Conservation (phyloP, 2,888 invertebrate species). For the Trypoxylon attenuatum region DNA sequence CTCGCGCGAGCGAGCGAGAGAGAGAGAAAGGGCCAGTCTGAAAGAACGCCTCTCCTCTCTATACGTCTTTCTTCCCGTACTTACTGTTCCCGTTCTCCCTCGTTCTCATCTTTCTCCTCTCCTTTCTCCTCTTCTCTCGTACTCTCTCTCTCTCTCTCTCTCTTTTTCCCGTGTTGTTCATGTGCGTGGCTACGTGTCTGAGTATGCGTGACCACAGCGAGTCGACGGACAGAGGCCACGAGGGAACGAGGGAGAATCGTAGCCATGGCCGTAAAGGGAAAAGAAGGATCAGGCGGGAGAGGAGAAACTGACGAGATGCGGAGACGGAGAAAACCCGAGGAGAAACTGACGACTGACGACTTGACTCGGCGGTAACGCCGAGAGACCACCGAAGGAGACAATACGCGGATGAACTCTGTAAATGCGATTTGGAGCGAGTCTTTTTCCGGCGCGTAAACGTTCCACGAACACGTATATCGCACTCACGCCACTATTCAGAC, state of each 20-base stretch:
- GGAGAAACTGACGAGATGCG: background rate
- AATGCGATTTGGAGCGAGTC: conserved; percentile 29
- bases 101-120: no score
- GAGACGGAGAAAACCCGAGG: conserved; percentile 1
- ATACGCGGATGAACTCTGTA: conserved; percentile 31
- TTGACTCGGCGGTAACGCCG: background rate
- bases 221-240: background rate
- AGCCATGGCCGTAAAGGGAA: background rate
- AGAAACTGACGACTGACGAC: conserved; percentile 9
- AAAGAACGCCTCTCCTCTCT: no score
- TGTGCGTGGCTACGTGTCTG: no score
- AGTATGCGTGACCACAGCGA: no score
- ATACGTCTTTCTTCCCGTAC: no score
- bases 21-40: no score
- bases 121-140: background rate
- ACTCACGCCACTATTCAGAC: conserved; percentile 2
- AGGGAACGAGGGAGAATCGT: background rate
- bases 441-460: background rate
- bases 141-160: background rate
- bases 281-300: background rate
- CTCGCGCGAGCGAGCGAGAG: no score
- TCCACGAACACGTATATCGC: conserved; percentile 28
- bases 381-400: conserved; percentile 10
- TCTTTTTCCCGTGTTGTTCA: no score
- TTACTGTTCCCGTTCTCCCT: no score